Evolutionary conservation across 2,888 invertebrate genomes (phyloP).

Genomic region (Prosopocoilus inquinatus): DNA sequence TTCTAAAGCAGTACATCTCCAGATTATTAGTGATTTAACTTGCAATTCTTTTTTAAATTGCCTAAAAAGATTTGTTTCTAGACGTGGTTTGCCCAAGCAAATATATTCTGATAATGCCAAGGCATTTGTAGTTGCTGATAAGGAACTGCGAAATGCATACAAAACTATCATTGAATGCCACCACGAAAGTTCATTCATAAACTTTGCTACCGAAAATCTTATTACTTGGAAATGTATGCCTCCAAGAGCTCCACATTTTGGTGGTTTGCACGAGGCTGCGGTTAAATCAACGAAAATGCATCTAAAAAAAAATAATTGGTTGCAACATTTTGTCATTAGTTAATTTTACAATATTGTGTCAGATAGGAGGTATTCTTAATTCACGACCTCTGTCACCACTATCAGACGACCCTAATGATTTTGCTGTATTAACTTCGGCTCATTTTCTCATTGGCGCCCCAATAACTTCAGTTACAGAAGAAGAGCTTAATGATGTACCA

Average conservation of each 20-base stretch:
- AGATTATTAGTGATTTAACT: too few relatives aligned
- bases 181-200: neutral
- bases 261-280: slow-evolving; percentile 13
- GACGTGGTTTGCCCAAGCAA: slow-evolving; percentile 21
- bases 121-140: slow-evolving; percentile 23
- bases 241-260: slow-evolving; percentile 14
- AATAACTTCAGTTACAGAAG: too few relatives aligned
- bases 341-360: too few relatives aligned
- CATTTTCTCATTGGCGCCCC: too few relatives aligned
- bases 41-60: too few relatives aligned
- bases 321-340: neutral
- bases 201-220: neutral
- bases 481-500: too few relatives aligned
- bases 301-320: neutral
- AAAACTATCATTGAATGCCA: slow-evolving; percentile 1
- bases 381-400: too few relatives aligned
- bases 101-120: slow-evolving; percentile 27
- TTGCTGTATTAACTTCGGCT: too few relatives aligned
- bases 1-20: too few relatives aligned
- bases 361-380: too few relatives aligned
- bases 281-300: slow-evolving; percentile 2
- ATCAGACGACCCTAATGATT: too few relatives aligned
- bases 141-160: slow-evolving; percentile 6
- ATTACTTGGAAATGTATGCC: slow-evolving; percentile 17
- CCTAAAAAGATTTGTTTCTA: slow-evolving; percentile 13